Percentiles rank a stretch among this genome's conserved stretches.
These are phyloP conservation scores for Cistogaster globosa DNA, from an alignment of 2,888 invertebrate species.

Conservation along the genomic window DNA sequence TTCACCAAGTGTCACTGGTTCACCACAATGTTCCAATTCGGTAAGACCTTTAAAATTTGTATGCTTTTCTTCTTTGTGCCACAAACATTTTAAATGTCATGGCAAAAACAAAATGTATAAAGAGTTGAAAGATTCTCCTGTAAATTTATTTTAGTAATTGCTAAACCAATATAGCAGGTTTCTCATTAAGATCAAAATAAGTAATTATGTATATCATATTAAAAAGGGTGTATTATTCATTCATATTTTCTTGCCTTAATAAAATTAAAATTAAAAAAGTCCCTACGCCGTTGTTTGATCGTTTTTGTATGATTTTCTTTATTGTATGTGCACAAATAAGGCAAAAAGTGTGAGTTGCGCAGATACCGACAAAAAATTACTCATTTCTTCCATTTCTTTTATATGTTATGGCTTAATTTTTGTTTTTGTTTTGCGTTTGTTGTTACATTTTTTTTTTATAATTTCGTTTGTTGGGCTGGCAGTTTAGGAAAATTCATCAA, in stretches of 20 bases:
- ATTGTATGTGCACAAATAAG: constrained; percentile 74
- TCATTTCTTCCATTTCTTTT: constrained; percentile 73
- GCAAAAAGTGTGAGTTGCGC: constrained; percentile 75
- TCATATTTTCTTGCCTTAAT: constrained; percentile 46
- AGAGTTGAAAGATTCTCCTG: background rate
- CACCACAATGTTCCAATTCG: constrained; percentile 83
- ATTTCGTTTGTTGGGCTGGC: constrained; percentile 42
- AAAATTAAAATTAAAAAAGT: constrained; percentile 34
- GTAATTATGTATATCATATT: constrained; percentile 9
- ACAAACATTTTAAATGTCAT: constrained; percentile 61
- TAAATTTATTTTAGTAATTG: constrained; percentile 3
- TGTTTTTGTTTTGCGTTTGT: constrained; percentile 62
- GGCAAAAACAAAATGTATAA: constrained; percentile 22
- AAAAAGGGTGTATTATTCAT: constrained; percentile 64
- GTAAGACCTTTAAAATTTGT: constrained; percentile 76
- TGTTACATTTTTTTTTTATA: background rate
- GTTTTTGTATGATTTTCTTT: constrained; percentile 62
- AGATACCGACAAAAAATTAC: constrained; percentile 73
- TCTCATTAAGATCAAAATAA: background rate
- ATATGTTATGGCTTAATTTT: constrained; percentile 52
- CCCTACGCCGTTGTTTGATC: constrained; percentile 48
- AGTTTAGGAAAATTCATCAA: constrained; percentile 3
- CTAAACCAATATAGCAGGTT: constrained; percentile 7
- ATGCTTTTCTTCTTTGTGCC: constrained; percentile 24
- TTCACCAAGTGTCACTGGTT: constrained; percentile 88